phyloP scores from a whole-genome alignment of 2,888 invertebrate species.

The Tinea trinotella region DNA sequence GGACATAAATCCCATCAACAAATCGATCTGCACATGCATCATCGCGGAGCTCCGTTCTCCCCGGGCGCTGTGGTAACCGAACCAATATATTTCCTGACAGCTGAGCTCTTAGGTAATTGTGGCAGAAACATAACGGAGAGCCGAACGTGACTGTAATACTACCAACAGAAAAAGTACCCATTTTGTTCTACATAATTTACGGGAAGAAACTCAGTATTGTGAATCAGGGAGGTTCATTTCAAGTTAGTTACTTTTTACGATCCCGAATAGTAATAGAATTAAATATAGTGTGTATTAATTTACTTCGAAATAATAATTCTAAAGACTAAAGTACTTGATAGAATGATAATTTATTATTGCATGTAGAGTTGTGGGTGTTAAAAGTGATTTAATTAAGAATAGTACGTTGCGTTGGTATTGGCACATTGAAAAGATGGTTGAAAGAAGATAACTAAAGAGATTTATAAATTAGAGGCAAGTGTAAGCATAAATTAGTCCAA shows the following conservation, averaged over 20 bases:
- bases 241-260: background rate
- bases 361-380: no score
- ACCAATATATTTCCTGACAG: constrained; percentile 26
- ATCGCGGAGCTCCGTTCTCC: constrained; percentile 15
- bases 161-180: constrained; percentile 39
- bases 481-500: no score
- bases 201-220: constrained; percentile 30
- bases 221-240: constrained; percentile 20
- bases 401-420: no score
- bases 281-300: no score
- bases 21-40: constrained; percentile 21
- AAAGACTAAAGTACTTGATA: no score
- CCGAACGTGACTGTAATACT: constrained; percentile 51
- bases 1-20: constrained; percentile 20
- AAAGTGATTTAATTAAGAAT: no score
- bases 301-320: no score
- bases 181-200: constrained; percentile 37
- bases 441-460: no score
- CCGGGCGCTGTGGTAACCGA: constrained; percentile 8
- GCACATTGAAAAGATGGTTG: no score
- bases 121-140: constrained; percentile 43
- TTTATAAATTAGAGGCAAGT: no score
- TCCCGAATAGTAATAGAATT: background rate
- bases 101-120: constrained; percentile 49
- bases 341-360: no score